Percentiles rank a stretch among this genome's conserved stretches.
Evolutionary conservation across 1,140 invertebrate genomes (phyloP).

Genomic region (Conus ventricosus): DNA sequence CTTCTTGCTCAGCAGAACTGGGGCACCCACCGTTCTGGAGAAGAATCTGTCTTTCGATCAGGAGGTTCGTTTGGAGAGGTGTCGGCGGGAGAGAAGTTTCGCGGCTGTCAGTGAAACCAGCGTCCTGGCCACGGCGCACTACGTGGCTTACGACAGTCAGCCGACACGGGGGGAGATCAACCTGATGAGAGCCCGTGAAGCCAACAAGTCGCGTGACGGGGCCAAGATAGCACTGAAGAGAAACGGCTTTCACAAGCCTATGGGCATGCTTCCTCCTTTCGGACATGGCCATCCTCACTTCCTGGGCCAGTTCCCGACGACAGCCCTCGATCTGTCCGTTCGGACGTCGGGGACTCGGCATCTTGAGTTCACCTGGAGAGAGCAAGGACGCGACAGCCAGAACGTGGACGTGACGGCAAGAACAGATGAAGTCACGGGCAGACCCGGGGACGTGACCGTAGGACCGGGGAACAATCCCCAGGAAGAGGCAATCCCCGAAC

Average conservation of each 20-base stretch:
- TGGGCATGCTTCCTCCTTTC: background rate
- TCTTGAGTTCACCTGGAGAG: background rate
- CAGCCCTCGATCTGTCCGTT: slow-evolving; percentile 4
- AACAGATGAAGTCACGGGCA: background rate
- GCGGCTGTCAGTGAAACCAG: background rate
- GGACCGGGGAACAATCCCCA: background rate
- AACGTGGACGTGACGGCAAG: background rate
- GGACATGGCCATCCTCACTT: background rate
- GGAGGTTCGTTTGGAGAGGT: slow-evolving; percentile 37
- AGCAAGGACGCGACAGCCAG: background rate
- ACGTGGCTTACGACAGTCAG: slow-evolving; percentile 31
- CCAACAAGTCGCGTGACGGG: slow-evolving; percentile 35
- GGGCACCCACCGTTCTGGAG: slow-evolving; percentile 37
- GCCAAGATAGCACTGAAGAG: background rate
- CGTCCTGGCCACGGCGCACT: slow-evolving; percentile 14
- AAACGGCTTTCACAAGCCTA: slow-evolving; percentile 2
- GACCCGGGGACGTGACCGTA: background rate
- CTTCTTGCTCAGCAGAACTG: slow-evolving; percentile 27
- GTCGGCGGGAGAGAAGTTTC: slow-evolving; percentile 32
- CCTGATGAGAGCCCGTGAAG: slow-evolving; percentile 32
- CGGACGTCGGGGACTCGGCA: slow-evolving; percentile 25
- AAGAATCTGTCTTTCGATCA: slow-evolving; percentile 32
- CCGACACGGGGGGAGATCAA: slow-evolving; percentile 43
- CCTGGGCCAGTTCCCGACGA: background rate
- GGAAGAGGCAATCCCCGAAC: background rate